Evolutionary conservation across 1,140 invertebrate genomes (phyloP).

Genomic region (Pseudoatta argentina): DNA sequence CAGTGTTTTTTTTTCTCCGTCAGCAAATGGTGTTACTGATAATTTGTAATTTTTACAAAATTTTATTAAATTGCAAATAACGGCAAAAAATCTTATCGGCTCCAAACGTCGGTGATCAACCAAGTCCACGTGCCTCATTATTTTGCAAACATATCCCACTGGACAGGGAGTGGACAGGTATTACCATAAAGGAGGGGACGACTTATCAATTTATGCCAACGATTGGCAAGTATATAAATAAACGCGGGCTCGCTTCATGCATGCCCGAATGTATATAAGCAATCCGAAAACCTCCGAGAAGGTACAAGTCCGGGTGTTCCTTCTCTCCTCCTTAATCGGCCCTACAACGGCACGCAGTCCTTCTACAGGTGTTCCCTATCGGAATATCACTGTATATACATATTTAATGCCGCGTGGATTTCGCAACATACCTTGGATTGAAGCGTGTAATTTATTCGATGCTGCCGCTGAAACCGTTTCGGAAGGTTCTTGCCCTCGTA

Average conservation of each 20-base stretch:
- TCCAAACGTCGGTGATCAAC: too few species aligned
- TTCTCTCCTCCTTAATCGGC: neutral
- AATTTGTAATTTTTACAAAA: neutral
- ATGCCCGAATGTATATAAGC: neutral
- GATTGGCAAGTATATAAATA: conserved; percentile 51
- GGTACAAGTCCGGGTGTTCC: neutral
- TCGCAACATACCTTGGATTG: conserved; percentile 78
- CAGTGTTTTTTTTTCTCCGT: neutral
- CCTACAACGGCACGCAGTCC: conserved; percentile 8
- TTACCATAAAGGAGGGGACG: conserved; percentile 1
- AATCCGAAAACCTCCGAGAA: conserved; percentile 30
- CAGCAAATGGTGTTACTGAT: neutral
- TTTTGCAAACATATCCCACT: neutral
- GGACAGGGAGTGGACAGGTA: neutral
- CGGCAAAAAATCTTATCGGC: neutral
- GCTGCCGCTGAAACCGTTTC: conserved; percentile 64
- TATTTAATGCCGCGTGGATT: conserved; percentile 79
- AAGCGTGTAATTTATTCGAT: conserved; percentile 77
- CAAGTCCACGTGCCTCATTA: conserved; percentile 12
- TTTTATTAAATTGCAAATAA: neutral
- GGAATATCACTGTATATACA: conserved; percentile 77
- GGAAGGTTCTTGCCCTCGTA: conserved; percentile 74
- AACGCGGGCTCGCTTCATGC: conserved; percentile 6
- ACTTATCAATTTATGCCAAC: conserved; percentile 43
- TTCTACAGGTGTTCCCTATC: conserved; percentile 79